Conservation (phyloP, 37 sponge, comb jelly and placozoan genomes). For the Ianthella basta region DNA sequence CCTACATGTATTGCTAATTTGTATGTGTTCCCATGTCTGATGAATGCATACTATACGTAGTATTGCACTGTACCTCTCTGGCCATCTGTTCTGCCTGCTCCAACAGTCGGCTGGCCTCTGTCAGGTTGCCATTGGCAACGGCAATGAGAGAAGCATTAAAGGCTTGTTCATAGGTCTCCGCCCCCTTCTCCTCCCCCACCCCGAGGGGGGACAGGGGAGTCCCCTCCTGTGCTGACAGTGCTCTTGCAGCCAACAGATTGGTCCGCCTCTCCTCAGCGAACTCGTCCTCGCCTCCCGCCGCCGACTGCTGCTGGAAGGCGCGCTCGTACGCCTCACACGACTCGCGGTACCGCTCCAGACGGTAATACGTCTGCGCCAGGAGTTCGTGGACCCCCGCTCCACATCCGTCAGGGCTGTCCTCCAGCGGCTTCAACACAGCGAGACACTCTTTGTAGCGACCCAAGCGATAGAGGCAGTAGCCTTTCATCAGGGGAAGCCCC, state of each 20-base stretch:
- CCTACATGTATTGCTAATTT: too few relatives aligned
- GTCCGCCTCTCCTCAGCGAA: conserved; percentile 63
- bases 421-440: conserved; percentile 33
- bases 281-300: conserved; percentile 28
- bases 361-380: conserved; percentile 80
- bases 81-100: conserved; percentile 49
- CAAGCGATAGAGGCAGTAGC: conserved; percentile 90
- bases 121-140: neutral
- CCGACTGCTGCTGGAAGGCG: conserved; percentile 38
- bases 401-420: conserved; percentile 11
- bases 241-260: conserved; percentile 75
- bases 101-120: conserved; percentile 48
- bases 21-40: too few relatives aligned
- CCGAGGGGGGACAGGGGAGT: neutral
- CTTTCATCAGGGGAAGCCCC: conserved; percentile 61
- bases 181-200: neutral
- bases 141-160: conserved; percentile 79
- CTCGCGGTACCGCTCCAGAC: conserved; percentile 69
- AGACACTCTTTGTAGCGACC: conserved; percentile 72
- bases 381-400: conserved; percentile 59
- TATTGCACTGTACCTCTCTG: neutral
- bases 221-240: neutral
- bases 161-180: conserved; percentile 82
- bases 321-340: conserved; percentile 43
- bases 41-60: too few relatives aligned